Evolutionary conservation across 2,888 invertebrate species (phyloP), one percentile per base, ranked within the genome.

Genomic region (Volucella zonaria): DNA sequence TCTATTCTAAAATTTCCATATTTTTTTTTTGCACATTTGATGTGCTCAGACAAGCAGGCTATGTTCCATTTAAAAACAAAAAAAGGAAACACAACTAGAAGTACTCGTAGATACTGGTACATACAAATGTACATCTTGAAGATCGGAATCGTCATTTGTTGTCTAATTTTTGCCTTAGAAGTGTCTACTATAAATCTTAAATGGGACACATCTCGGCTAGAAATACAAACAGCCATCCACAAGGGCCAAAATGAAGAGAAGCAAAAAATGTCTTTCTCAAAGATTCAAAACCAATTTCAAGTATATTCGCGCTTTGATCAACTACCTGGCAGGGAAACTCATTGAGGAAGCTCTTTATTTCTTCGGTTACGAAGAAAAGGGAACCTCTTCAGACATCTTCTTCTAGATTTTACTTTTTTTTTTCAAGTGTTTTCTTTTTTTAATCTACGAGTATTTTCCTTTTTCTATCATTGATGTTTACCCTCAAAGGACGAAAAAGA

Each of bases 41-140:
- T 59, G 18, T 73, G 31, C 31, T 31, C 31, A 31, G 6, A 62
- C 78, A 73, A 68, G 54, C 73, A 49, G 56, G 78, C 73, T 73
- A 67, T 61, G 56, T 74, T 68, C 82, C 78, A 82, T 82, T 82
- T 79, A 82, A 82, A 68, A 68, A 78, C 79, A 74, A 74, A 74
- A 23, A 31, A 4, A 31, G 31, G 64, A 67, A 42, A 51, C 40
- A 42, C 68, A 74, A 82, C 78, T 68, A 67, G 70, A 62, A 45
- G 4, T 6, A 45, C n/a, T 45, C 45, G 11, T 45, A 31, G 0
- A 23, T 23, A 23, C 18, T 23, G 2, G 18, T 3, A 23, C 3
- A 2, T 31, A 31, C 31, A 4, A 6, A 31, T 6, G 62, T 61
- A 67, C 82, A 73, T 61, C 76, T 52, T 59, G 40, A 51, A 61